Evolutionary conservation across 2,797 vertebrate genomes (phyloP).

Genomic region (Karalla daura): DNA sequence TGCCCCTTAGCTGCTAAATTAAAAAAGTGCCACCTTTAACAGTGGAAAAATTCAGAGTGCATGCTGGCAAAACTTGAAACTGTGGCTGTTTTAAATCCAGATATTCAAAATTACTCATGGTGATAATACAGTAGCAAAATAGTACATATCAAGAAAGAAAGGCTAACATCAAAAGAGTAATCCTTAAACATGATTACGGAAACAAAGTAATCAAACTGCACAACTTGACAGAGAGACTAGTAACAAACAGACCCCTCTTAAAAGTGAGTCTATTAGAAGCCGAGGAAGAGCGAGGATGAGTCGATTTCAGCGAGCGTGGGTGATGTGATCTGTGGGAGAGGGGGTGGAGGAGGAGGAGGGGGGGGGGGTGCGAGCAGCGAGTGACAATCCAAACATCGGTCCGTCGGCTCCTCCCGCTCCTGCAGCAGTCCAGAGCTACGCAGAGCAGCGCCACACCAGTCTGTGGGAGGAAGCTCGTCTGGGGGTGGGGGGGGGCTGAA

Average conservation of each 20-base stretch:
- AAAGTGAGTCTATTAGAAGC: constrained; percentile 71
- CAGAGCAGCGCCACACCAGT: constrained; percentile 37
- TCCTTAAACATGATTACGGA: constrained; percentile 80
- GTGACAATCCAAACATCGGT: constrained; percentile 62
- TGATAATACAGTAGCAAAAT: constrained; percentile 87
- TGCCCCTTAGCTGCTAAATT: constrained; percentile 66
- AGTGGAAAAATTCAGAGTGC: constrained; percentile 79
- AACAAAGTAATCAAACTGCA: constrained; percentile 79
- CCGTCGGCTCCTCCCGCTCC: constrained; percentile 39
- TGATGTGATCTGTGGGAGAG: constrained; percentile 51
- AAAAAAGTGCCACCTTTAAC: constrained; percentile 69
- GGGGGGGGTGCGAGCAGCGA: constrained; percentile 45
- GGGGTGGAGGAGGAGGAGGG: too few species aligned
- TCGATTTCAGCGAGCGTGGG: constrained; percentile 51
- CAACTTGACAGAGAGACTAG: constrained; percentile 74
- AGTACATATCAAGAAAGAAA: constrained; percentile 83
- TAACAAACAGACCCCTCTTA: constrained; percentile 77
- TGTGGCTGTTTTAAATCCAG: constrained; percentile 78
- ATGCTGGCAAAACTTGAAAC: constrained; percentile 85
- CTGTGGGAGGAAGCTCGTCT: constrained; percentile 46
- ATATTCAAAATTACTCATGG: constrained; percentile 83
- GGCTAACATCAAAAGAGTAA: constrained; percentile 79
- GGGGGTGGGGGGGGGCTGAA: too few species aligned
- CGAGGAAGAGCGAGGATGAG: constrained; percentile 58
- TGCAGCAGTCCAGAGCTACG: constrained; percentile 39